Base-by-base conservation (phyloP, 2,797 vertebrate genomes). In the Vultur gryphus region DNA sequence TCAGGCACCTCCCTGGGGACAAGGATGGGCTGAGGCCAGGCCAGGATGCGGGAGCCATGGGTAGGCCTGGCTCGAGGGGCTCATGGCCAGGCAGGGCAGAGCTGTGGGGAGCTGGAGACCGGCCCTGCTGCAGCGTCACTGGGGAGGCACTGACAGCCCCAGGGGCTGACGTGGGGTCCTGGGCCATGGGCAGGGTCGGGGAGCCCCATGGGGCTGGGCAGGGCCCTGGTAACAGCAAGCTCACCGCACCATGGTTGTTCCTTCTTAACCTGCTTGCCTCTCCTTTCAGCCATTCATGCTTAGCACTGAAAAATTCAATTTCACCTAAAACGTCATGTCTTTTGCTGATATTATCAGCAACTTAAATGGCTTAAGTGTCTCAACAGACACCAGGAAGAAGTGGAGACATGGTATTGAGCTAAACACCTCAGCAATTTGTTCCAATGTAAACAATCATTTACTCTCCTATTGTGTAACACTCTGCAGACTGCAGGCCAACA, bases 81-180 rank as follows among this genome's bases (percentile, higher is more conserved):
- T 7, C 28, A 11, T 0, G 1, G n/a, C 10, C 3, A 2, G 62
- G 49, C 29, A 49, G 2, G 10, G 37, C 28, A 66, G 39, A 26
- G 24, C 46, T 28, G 58, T 19, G 29, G 7, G 44, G 14, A 79
- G 26, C 24, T 35, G 35, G 48, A 66, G 25, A 49, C 20, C 1
- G 6, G 25, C 43, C 16, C 25, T 66, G 55, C 35, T 62, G 35
- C 6, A 9, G 28, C 16, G 2, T 2, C 13, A 3, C 29, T 41
- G 37, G 18, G 28, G 35, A n/a, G 31, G 4, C 14, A n/a, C 35
- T 66, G 61, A 21, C 0, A 2, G 77, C 8, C 23, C 19, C 2
- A 3, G 31, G 25, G 7, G 35, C 29, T 51, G 33, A 43, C 24
- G 26, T 2, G 13, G 41, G 10, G 80, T 73, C 37, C 65, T 13